These are phyloP conservation scores for Thecocarcelia acutangulata DNA, from an alignment of 2,888 invertebrate genomes.

Conservation along the genomic window DNA sequence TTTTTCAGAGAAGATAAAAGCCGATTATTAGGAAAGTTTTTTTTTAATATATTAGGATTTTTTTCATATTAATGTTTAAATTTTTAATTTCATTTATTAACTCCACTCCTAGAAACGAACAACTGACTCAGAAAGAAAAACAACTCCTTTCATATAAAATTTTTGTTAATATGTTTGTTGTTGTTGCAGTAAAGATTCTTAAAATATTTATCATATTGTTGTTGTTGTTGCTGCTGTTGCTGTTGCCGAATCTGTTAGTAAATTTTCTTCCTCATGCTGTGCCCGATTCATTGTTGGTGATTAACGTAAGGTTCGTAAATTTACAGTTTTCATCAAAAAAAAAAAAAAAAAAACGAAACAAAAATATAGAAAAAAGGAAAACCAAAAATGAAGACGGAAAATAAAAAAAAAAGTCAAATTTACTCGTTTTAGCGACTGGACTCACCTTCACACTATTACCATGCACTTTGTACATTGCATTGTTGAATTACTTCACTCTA, in stretches of 20 bases:
- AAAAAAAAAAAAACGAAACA: slow-evolving; percentile 58
- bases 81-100: slow-evolving; percentile 70
- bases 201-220: slow-evolving; percentile 67
- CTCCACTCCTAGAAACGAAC: slow-evolving; percentile 65
- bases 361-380: slow-evolving; percentile 21
- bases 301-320: slow-evolving; percentile 80
- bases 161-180: slow-evolving; percentile 38
- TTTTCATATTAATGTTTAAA: slow-evolving; percentile 65
- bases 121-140: slow-evolving; percentile 2
- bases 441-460: slow-evolving; percentile 78
- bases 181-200: slow-evolving; percentile 59
- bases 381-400: slow-evolving; percentile 57
- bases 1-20: slow-evolving; percentile 44
- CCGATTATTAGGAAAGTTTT: slow-evolving; percentile 63
- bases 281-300: slow-evolving; percentile 80
- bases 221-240: slow-evolving; percentile 39
- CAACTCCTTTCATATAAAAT: slow-evolving; percentile 43
- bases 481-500: slow-evolving; percentile 73
- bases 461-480: slow-evolving; percentile 76
- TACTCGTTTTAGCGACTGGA: slow-evolving; percentile 74
- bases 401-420: slow-evolving; percentile 24
- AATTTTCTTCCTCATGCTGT: slow-evolving; percentile 75
- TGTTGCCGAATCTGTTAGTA: slow-evolving; percentile 58
- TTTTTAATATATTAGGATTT: slow-evolving; percentile 57
- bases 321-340: slow-evolving; percentile 80